Base-by-base conservation (phyloP, 2,113 vertebrate genomes). In the Cinclus mexicanus region DNA sequence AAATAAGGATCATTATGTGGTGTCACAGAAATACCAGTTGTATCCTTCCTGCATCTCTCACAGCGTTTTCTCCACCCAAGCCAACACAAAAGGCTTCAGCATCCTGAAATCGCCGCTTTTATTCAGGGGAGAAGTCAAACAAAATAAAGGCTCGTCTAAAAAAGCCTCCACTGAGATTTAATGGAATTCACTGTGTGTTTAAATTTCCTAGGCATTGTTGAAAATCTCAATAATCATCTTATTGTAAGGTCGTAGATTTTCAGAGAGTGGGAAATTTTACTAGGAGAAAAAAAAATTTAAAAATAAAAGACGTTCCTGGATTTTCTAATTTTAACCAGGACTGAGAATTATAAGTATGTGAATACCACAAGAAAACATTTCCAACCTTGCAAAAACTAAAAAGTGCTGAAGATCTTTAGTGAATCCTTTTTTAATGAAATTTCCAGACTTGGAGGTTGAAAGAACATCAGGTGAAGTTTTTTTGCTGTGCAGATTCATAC, bases 381-480 rank as follows among this genome's bases (percentile, higher is more conserved):
- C 94, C 90, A 97, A 91, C 82, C 60, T 89, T 79, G 85, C 47
- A 52, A 77, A 88, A 94, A 41, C 82, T 63, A 9, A 85, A 59
- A 91, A 94, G 91, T 70, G 78, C 93, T 53, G 78, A 77, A 92
- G 71, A 93, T 96, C 85, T 94, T 69, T 50, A 21, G 83, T 0
- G 86, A 96, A 96, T 96, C 93, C 92, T 90, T 95, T 95, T 95
- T 96, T 92, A 96, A 95, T 96, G 93, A 95, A 96, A 93, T 96
- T 97, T 93, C 93, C 93, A 96, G 76, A 93, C 68, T 90, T 76
- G 13, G 92, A 93, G 93, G 83, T 90, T 89, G 90, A 88, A 95
- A 52, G 94, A 83, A 41, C 90, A 71, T 83, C 94, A 93, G 94
- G 95, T 97, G 92, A 68, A 71, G 71, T 26, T 91, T n/a, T 89